Evolutionary conservation across 2,113 vertebrate genomes (phyloP), one percentile per base, ranked within the genome.

Genomic region (Salvator merianae): DNA sequence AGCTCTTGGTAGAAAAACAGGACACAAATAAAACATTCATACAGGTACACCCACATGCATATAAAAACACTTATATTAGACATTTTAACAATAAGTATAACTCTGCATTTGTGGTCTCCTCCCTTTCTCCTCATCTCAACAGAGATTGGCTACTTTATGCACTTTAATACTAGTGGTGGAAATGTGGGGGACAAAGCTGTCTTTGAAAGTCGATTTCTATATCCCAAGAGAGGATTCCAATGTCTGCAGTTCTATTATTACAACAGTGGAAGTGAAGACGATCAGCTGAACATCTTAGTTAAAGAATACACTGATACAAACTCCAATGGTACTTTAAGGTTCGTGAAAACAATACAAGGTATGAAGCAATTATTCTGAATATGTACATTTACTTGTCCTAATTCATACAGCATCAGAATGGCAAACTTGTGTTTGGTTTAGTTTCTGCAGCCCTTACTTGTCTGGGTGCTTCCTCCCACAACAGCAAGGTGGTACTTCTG

Each of bases 201-300:
- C 43, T 93, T 99, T 88, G 97, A 99, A 93, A 98, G 97, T 89
- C 93, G 98, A 65, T 80, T 93, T 5, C 85, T 99, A 12, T 98
- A 98, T 87, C 98, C 98, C 8, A 98, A 96, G 83, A 95, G 97
- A 92, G 93, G 90, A 10, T 97, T 94, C 82, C 98, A 99, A 87
- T 99, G 98, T 90, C 89, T 99, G 92, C 96, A 99, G 87, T 99
- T 99, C 94, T 99, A 97, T 93, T 95, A 96, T 81, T 97, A 97
- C 83, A 96, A 97, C 93, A 98, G 95, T 0, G 97, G 96, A 26
- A 90, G 88, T 0, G 36, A 91, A 86, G 90, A 22, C 0, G 96
- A 98, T 87, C 88, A 24, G 0, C 94, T 99, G 66, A 94, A 91
- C 7, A 93, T 99, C 86, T 95, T 90, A 53, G 88, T 98, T 82